Percentiles rank a stretch among this genome's conserved stretches.
These are phyloP conservation scores for Eupleurogrammus muticus DNA, from an alignment of 2,797 vertebrate genomes.

Conservation along the genomic window DNA sequence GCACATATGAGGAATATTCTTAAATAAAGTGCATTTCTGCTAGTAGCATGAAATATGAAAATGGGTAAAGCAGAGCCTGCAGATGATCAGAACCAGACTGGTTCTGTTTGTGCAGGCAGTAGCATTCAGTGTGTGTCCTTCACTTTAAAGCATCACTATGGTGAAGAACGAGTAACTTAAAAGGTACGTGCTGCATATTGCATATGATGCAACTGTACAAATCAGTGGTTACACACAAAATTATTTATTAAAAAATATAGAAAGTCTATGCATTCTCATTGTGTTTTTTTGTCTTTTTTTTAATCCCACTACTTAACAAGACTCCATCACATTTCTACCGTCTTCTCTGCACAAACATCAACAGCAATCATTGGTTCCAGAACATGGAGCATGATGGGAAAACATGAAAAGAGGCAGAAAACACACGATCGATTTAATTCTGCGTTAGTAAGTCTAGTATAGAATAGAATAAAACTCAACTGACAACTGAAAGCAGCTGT, in stretches of 20 bases:
- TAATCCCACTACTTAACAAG: conserved; percentile 42
- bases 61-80: neutral
- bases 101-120: conserved; percentile 1
- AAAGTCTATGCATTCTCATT: conserved; percentile 87
- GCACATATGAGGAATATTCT: conserved; percentile 1
- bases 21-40: conserved; percentile 6
- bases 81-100: neutral
- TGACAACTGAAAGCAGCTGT: conserved; percentile 16
- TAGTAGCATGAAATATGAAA: conserved; percentile 16
- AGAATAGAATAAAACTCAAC: conserved; percentile 8
- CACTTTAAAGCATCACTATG: neutral
- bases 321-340: conserved; percentile 56
- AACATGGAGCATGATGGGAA: conserved; percentile 58
- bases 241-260: conserved; percentile 94
- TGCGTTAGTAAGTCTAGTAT: conserved; percentile 32
- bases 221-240: conserved; percentile 78
- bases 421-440: conserved; percentile 51
- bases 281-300: too few relatives aligned
- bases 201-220: conserved; percentile 25
- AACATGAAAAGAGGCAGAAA: conserved; percentile 42
- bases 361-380: conserved; percentile 46
- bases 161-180: neutral
- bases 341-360: conserved; percentile 57
- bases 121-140: neutral
- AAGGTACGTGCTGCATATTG: conserved; percentile 26